Conservation (phyloP, 2,113 vertebrate genomes). For the Bubo blakistoni region DNA sequence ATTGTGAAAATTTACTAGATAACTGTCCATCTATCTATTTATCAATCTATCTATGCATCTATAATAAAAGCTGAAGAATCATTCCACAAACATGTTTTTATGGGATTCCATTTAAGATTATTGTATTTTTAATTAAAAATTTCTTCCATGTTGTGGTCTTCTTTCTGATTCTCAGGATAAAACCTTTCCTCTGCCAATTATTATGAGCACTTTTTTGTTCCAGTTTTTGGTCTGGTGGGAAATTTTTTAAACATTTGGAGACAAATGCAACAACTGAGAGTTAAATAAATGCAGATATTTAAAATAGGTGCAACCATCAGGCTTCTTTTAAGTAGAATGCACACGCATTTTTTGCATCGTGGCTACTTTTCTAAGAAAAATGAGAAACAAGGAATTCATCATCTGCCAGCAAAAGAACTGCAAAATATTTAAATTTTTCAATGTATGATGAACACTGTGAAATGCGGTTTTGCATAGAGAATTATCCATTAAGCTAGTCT, state of each 20-base stretch:
- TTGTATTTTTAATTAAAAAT: background rate
- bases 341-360: background rate
- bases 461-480: background rate
- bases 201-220: background rate
- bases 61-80: background rate
- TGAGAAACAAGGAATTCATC: background rate
- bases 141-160: background rate
- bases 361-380: background rate
- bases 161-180: background rate
- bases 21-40: background rate
- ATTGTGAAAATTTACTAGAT: background rate
- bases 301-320: background rate
- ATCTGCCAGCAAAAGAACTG: background rate
- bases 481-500: conserved; percentile 8
- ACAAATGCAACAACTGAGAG: background rate
- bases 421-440: background rate
- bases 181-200: background rate
- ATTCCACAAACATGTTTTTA: background rate
- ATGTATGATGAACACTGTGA: background rate
- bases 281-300: background rate
- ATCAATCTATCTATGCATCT: background rate
- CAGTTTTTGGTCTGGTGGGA: background rate
- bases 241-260: background rate
- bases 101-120: background rate
- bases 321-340: background rate